Evolutionary conservation across 2,797 vertebrate species (phyloP).

Genomic region (Tragopan temminckii): DNA sequence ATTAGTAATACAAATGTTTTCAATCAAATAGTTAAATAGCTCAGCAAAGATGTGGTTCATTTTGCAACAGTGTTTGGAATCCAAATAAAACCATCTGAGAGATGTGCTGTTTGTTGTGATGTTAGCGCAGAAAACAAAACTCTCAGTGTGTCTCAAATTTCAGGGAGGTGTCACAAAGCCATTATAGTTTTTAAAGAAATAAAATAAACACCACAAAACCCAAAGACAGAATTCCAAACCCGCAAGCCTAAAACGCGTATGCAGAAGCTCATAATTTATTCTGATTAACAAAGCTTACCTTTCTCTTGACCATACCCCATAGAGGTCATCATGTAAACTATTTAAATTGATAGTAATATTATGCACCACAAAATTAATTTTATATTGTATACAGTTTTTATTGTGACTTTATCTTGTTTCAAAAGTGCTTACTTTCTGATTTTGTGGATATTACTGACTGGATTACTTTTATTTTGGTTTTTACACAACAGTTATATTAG

Average conservation of each 20-base stretch:
- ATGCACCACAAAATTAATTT: slow-evolving; percentile 83
- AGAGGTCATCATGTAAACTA: slow-evolving; percentile 75
- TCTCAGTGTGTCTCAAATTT: neutral
- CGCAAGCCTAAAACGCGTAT: slow-evolving; percentile 29
- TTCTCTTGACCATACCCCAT: slow-evolving; percentile 64
- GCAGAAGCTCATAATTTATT: slow-evolving; percentile 40
- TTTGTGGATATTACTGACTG: slow-evolving; percentile 85
- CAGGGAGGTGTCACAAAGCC: neutral
- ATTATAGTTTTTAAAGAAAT: neutral
- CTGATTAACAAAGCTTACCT: slow-evolving; percentile 74
- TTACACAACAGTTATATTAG: slow-evolving; percentile 89
- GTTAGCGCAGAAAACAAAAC: slow-evolving; percentile 9
- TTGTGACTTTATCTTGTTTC: slow-evolving; percentile 83
- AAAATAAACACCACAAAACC: neutral
- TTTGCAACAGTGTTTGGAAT: slow-evolving; percentile 42
- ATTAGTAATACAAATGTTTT: slow-evolving; percentile 47
- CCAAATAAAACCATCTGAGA: slow-evolving; percentile 14
- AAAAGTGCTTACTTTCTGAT: slow-evolving; percentile 85
- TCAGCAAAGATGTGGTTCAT: neutral
- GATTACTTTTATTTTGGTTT: slow-evolving; percentile 88
- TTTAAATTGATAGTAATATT: slow-evolving; percentile 80
- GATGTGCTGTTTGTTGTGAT: neutral
- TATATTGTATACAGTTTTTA: slow-evolving; percentile 77
- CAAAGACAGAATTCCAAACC: neutral
- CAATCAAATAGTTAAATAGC: slow-evolving; percentile 36